These are phyloP conservation scores for Ethmia dodecea DNA, from an alignment of 2,888 invertebrate genomes.

Conservation along the genomic window DNA sequence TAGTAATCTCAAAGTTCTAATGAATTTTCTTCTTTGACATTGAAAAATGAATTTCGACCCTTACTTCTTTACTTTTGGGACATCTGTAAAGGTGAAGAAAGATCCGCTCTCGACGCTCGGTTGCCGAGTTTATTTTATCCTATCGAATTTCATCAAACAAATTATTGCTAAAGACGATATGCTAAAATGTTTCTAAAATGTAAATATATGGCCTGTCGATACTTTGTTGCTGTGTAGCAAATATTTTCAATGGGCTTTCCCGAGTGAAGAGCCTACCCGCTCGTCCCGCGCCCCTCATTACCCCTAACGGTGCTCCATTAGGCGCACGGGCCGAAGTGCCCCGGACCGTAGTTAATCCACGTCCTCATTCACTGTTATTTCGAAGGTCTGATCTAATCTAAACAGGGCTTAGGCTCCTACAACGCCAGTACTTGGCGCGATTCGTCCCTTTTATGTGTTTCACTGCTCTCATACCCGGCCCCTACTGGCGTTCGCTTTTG, in stretches of 20 bases:
- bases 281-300: slow-evolving; percentile 64
- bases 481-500: slow-evolving; percentile 58
- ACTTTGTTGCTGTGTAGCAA: slow-evolving; percentile 29
- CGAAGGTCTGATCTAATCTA: slow-evolving; percentile 78
- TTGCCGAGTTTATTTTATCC: slow-evolving; percentile 29
- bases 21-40: slow-evolving; percentile 76
- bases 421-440: slow-evolving; percentile 71
- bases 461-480: slow-evolving; percentile 59
- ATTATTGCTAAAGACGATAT: background rate
- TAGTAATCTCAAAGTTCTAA: slow-evolving; percentile 77
- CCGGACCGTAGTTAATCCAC: slow-evolving; percentile 77
- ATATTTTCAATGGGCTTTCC: too few species aligned
- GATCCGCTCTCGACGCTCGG: slow-evolving; percentile 43
- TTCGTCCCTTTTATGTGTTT: slow-evolving; percentile 74
- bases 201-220: background rate
- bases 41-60: slow-evolving; percentile 73
- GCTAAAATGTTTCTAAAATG: background rate
- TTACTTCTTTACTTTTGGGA: slow-evolving; percentile 48
- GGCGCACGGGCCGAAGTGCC: slow-evolving; percentile 72
- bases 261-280: slow-evolving; percentile 35
- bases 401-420: slow-evolving; percentile 75
- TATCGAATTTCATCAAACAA: slow-evolving; percentile 11
- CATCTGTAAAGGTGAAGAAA: slow-evolving; percentile 42
- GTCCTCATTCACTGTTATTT: slow-evolving; percentile 78
- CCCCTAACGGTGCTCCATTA: slow-evolving; percentile 73